Percentiles rank a stretch among this genome's conserved stretches.
Conservation (phyloP, 2,888 invertebrate species). For the Oscheius sp. region DNA sequence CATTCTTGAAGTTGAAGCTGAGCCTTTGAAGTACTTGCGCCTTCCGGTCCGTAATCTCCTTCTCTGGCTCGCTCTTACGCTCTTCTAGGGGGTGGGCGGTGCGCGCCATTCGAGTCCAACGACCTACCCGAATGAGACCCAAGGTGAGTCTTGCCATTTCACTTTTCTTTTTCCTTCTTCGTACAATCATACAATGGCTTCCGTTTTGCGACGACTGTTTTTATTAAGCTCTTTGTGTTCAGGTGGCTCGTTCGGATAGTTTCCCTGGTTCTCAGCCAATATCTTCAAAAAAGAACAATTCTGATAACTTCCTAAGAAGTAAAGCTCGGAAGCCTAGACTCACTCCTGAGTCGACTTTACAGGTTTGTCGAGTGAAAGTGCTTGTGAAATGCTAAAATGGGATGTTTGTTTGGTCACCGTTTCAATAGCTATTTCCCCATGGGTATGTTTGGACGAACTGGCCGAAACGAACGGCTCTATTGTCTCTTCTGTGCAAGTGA, state of each 20-base stretch:
- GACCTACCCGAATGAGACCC: conserved; percentile 8
- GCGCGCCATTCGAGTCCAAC: background rate
- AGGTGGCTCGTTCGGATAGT: background rate
- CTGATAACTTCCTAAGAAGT: background rate
- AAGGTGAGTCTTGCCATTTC: conserved; percentile 14
- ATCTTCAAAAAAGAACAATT: no score
- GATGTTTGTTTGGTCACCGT: background rate
- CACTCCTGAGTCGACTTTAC: background rate
- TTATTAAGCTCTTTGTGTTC: no score
- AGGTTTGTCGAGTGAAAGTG: no score
- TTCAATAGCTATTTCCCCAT: no score
- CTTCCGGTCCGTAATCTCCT: conserved; percentile 25
- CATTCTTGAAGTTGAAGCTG: background rate
- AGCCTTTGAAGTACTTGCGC: conserved; percentile 14
- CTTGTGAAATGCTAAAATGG: background rate
- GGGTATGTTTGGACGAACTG: no score
- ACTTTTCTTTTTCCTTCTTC: background rate
- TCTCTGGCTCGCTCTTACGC: background rate
- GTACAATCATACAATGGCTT: no score
- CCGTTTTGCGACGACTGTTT: no score
- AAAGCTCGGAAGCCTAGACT: background rate
- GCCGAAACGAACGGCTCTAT: no score
- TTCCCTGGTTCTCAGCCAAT: background rate
- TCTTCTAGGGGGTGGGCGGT: background rate
- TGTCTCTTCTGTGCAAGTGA: background rate